Conservation (phyloP, 92 coral and sea anemone species). For the Zoanthus solanderi region DNA sequence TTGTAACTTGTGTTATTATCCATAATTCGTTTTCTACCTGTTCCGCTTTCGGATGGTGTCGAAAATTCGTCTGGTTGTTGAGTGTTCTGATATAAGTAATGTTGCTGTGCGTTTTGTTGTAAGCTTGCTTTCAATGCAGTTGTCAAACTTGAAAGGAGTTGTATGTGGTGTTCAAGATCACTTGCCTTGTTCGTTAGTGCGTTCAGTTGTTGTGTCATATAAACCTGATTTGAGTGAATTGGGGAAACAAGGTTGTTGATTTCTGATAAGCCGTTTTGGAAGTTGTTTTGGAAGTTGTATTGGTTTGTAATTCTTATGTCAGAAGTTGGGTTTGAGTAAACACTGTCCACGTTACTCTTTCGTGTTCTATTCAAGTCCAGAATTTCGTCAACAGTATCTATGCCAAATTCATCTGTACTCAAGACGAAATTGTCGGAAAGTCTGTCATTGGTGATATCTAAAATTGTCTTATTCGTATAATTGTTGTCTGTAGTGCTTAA, state of each 20-base stretch:
- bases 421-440: not conserved
- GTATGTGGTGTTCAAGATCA: conserved; percentile 6
- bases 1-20: not conserved
- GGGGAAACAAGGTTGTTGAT: not conserved
- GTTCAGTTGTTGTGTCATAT: not conserved
- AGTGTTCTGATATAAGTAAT: not conserved
- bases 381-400: not conserved
- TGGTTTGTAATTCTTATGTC: not conserved
- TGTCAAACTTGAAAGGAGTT: conserved; percentile 5
- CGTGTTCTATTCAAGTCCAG: not conserved
- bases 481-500: not conserved
- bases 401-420: not conserved
- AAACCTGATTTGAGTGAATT: not conserved
- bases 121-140: conserved; percentile 4
- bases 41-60: not conserved
- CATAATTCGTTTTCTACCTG: not conserved
- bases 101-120: conserved; percentile 9
- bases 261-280: not conserved
- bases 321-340: not conserved
- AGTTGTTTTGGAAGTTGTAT: not conserved
- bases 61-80: not conserved
- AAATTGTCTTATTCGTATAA: not conserved
- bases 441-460: not conserved
- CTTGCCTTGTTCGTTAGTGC: not conserved
- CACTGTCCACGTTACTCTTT: not conserved